Conservation (phyloP, 92 coral and sea anemone species). For the Parazoanthus swiftii region DNA sequence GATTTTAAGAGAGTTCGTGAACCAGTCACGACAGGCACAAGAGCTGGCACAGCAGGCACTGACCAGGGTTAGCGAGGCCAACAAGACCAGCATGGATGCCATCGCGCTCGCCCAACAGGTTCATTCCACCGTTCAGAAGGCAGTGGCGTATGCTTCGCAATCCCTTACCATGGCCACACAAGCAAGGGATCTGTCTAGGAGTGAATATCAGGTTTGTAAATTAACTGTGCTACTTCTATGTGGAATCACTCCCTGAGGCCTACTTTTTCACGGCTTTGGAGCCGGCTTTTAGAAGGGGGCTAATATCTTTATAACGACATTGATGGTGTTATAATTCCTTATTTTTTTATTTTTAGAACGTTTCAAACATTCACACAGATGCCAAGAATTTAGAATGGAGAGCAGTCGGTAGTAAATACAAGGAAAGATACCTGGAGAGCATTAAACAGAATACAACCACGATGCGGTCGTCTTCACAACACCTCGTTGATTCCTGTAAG, state of each 20-base stretch:
- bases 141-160: conserved; percentile 57
- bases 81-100: conserved; percentile 67
- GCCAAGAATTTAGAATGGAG: conserved; percentile 50
- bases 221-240: background rate
- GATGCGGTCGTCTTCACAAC: conserved; percentile 38
- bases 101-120: conserved; percentile 65
- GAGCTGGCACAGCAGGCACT: conserved; percentile 72
- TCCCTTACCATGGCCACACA: conserved; percentile 55
- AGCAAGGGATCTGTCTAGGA: conserved; percentile 59
- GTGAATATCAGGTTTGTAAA: conserved; percentile 78
- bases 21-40: conserved; percentile 68
- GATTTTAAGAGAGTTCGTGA: conserved; percentile 63
- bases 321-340: background rate
- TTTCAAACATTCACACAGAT: conserved; percentile 50
- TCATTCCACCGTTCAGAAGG: conserved; percentile 72
- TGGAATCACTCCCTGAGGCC: background rate
- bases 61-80: conserved; percentile 58
- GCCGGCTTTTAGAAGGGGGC: too few species aligned
- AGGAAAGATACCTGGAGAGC: conserved; percentile 39
- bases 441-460: conserved; percentile 46
- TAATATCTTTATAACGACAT: background rate
- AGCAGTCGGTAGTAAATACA: conserved; percentile 58
- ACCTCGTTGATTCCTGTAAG: conserved; percentile 51
- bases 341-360: conserved; percentile 48
- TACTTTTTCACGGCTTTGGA: background rate